Conservation (phyloP, 2,888 invertebrate species). For the Parapristionchus giblindavisi region DNA sequence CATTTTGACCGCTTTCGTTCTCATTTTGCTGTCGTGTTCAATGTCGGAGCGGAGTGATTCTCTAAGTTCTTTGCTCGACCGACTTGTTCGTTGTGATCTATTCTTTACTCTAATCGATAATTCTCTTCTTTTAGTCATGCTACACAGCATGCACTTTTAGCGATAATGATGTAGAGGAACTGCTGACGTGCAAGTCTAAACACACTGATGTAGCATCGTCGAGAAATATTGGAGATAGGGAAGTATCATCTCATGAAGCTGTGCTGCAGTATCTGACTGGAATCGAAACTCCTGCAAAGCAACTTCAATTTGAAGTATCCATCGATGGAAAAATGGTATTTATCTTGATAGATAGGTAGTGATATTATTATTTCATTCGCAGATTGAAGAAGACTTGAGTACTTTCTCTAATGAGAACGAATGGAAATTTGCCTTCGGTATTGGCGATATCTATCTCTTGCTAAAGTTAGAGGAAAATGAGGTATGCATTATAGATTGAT, state of each 20-base stretch:
- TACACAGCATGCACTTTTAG: conserved; percentile 19
- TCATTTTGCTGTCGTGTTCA: neutral
- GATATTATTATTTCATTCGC: neutral
- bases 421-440: conserved; percentile 25
- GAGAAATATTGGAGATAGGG: neutral
- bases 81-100: conserved; percentile 14
- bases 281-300: neutral
- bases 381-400: conserved; percentile 14
- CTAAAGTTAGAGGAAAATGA: conserved; percentile 25
- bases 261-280: neutral
- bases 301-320: conserved; percentile 3
- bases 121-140: neutral
- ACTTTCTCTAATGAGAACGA: neutral
- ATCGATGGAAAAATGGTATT: conserved; percentile 18
- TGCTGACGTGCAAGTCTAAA: conserved; percentile 24
- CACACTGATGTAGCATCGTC: too few relatives aligned
- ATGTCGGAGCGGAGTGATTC: conserved; percentile 32
- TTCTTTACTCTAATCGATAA: neutral
- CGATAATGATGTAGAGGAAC: conserved; percentile 17
- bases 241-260: conserved; percentile 12
- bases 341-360: neutral
- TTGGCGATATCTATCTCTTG: conserved; percentile 4
- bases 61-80: conserved; percentile 28
- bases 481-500: neutral
- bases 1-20: conserved; percentile 14